Evolutionary conservation across 2,113 vertebrate genomes (phyloP).

Genomic region (Ictalurus furcatus): DNA sequence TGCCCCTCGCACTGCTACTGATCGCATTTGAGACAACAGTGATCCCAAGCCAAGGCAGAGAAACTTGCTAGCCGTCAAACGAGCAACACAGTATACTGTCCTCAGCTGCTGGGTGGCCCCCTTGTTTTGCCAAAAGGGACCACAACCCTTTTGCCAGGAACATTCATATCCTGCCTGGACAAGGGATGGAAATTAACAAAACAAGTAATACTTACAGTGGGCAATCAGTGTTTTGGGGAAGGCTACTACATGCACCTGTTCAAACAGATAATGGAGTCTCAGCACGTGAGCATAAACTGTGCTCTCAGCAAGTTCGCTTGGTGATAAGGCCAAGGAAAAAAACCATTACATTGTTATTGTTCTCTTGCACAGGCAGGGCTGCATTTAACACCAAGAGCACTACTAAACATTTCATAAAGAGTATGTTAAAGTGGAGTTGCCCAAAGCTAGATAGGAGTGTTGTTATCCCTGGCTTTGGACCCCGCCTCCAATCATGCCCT

Average conservation of each 20-base stretch:
- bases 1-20: slow-evolving; percentile 69
- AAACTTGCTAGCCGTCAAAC: slow-evolving; percentile 65
- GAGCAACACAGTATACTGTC: slow-evolving; percentile 67
- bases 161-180: slow-evolving; percentile 56
- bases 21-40: slow-evolving; percentile 71
- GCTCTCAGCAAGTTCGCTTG: background rate
- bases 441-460: slow-evolving; percentile 46
- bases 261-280: background rate
- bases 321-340: background rate
- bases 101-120: slow-evolving; percentile 63
- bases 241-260: slow-evolving; percentile 12
- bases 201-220: background rate
- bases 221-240: background rate
- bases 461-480: slow-evolving; percentile 43
- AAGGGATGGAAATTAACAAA: slow-evolving; percentile 10
- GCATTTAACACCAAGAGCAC: slow-evolving; percentile 65
- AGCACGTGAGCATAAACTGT: background rate
- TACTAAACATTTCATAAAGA: slow-evolving; percentile 70
- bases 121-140: slow-evolving; percentile 72
- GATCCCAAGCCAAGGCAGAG: slow-evolving; percentile 60
- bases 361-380: slow-evolving; percentile 60
- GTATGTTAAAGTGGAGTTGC: slow-evolving; percentile 60
- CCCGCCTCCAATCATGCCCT: slow-evolving; percentile 63
- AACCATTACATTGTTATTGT: slow-evolving; percentile 16
- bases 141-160: slow-evolving; percentile 69